Evolutionary conservation across 1,140 invertebrate species (phyloP).

Genomic region (Holotrichia oblita): DNA sequence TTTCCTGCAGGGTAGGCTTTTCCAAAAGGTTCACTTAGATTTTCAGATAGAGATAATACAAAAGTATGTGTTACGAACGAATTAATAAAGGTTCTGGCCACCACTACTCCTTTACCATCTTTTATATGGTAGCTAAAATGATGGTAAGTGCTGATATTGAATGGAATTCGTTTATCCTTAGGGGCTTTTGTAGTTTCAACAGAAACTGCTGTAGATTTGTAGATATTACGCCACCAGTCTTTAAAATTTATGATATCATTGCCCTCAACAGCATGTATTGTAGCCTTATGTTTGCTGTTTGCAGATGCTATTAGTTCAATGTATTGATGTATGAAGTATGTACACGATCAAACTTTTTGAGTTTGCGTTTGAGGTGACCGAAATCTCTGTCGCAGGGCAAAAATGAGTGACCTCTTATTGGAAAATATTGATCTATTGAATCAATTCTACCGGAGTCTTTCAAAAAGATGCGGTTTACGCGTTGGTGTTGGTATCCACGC

Average conservation of each 20-base stretch:
- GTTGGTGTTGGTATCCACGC: too few species aligned
- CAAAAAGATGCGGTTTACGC: too few species aligned
- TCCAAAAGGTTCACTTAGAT: neutral
- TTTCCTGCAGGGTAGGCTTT: too few species aligned
- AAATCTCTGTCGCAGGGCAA: constrained; percentile 56
- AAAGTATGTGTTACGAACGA: constrained; percentile 13
- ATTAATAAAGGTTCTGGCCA: neutral
- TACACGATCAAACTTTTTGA: too few species aligned
- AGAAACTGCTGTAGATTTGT: neutral
- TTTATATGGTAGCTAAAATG: constrained; percentile 2
- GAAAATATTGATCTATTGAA: constrained; percentile 54
- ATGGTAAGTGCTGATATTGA: constrained; percentile 3
- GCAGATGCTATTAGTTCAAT: too few species aligned
- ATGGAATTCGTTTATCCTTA: neutral
- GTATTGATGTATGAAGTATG: too few species aligned
- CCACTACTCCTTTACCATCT: neutral
- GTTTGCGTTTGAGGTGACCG: constrained; percentile 42
- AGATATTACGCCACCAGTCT: constrained; percentile 21
- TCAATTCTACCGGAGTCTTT: too few species aligned
- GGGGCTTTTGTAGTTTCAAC: neutral
- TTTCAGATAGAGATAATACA: constrained; percentile 19
- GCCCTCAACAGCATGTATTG: neutral
- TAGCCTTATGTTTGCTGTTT: neutral
- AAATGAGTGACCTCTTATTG: constrained; percentile 56
- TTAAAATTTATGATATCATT: constrained; percentile 32